Evolutionary conservation across 2,113 vertebrate species (phyloP).

Genomic region (Delphinus delphis): DNA sequence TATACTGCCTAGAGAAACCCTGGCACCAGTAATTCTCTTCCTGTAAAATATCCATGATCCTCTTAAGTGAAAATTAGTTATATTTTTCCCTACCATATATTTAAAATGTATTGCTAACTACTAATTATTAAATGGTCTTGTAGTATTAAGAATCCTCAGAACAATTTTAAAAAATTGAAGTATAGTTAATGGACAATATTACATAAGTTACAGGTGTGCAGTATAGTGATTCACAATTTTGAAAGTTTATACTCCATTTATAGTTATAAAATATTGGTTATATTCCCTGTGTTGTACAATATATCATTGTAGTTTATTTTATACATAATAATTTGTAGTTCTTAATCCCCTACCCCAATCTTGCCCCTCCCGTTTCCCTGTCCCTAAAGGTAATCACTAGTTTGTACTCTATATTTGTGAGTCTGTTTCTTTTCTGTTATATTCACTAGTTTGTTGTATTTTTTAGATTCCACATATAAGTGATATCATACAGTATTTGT

Average conservation of each 20-base stretch:
- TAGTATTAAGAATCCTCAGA: not conserved
- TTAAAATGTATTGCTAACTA: not conserved
- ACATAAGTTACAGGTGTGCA: not conserved
- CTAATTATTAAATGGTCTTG: not conserved
- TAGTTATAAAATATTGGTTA: not conserved
- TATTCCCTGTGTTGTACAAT: not conserved
- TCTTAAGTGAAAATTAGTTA: not conserved
- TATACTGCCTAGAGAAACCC: not conserved
- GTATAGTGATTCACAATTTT: not conserved
- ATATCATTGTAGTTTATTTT: not conserved
- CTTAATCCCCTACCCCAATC: not conserved
- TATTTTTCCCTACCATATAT: not conserved
- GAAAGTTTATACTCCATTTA: not conserved
- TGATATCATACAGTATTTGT: not conserved
- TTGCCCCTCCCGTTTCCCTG: not conserved
- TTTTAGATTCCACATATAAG: not conserved
- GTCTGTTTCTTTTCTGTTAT: not conserved
- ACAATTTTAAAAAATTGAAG: not conserved
- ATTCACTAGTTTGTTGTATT: not conserved
- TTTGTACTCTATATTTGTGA: not conserved
- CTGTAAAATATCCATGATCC: not conserved
- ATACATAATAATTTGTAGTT: not conserved
- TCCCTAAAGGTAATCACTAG: not conserved
- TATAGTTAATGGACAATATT: not conserved
- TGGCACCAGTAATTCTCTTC: not conserved